Base-by-base conservation (phyloP, 1,140 invertebrate species). In the Brachionus koreanus region DNA sequence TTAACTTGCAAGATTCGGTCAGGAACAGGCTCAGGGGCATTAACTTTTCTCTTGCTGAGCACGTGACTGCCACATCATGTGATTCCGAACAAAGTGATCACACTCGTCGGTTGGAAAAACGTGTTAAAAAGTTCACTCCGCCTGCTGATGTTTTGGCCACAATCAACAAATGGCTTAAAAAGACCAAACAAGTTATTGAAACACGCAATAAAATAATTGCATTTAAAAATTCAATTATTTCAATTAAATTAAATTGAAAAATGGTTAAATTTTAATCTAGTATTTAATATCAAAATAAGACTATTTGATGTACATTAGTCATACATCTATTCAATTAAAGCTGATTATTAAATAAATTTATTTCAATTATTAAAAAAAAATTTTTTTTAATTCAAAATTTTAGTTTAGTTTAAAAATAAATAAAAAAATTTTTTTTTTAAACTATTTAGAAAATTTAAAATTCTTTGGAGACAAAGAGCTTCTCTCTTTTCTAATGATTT, bases 181-280 rank as follows among this genome's bases (percentile, higher is more conserved):
- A 74, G 43, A 46, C 69, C 12, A 74, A 74, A 46, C 69, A 74
- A 74, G 69, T 74, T 25, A 74, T 74, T 74, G 69, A 74, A 46
- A 74, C 69, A 29, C 37, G 69, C 5, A 74, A 74, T 74, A 74
- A 74, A 74, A 74, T 74, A 74, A 49, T 74, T 74, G 39, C 69
- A 13, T 74, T 23, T 46, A 74, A 74, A 33, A 74, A 74, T 69
- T 69, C 65, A 9, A 74, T 74, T 25, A 46, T 74, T 39, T 46
- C 69, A 39, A 19, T 69, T 39, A 39, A 39, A 69, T 35, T 37
- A 69, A 65, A 29, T n/a, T n/a, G n/a, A n/a, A n/a, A n/a, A n/a
- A n/a, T n/a, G n/a, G n/a, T n/a, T n/a, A n/a, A n/a, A n/a, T n/a
- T n/a, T n/a, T n/a, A n/a, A n/a, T n/a, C n/a, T n/a, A n/a, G n/a